A percentile compares a stretch with the other conserved stretches of the same genome.
These are phyloP conservation scores for Isoperla grammatica DNA, from an alignment of 2,888 invertebrate genomes.

Conservation along the genomic window DNA sequence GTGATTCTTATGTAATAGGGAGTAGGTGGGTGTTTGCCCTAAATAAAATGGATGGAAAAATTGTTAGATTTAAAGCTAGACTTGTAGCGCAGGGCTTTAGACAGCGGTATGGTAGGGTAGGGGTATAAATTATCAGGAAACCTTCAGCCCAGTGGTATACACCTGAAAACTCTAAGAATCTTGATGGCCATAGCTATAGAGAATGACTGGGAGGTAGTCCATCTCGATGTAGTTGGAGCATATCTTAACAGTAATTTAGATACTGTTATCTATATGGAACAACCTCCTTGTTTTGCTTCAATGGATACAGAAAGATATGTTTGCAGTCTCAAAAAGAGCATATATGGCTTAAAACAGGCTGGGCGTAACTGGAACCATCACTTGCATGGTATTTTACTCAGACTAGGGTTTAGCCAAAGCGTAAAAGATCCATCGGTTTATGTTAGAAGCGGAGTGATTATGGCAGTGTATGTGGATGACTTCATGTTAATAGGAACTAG, in stretches of 20 bases:
- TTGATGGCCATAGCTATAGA: slow-evolving; percentile 12
- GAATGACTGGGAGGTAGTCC: background rate
- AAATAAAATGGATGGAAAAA: too few relatives aligned
- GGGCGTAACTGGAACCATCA: slow-evolving; percentile 9
- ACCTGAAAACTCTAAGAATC: slow-evolving; percentile 5
- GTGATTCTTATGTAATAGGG: too few relatives aligned
- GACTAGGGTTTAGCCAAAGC: slow-evolving; percentile 4
- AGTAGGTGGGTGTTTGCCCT: too few relatives aligned
- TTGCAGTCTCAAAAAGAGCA: slow-evolving; percentile 2
- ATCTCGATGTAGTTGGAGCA: slow-evolving; percentile 11
- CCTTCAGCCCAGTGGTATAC: slow-evolving; percentile 7
- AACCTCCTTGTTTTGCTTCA: slow-evolving; percentile 4
- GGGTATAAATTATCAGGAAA: slow-evolving; percentile 12
- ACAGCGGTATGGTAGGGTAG: background rate
- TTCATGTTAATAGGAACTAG: slow-evolving; percentile 3
- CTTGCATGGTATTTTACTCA: slow-evolving; percentile 3
- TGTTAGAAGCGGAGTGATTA: too few relatives aligned
- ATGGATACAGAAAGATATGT: slow-evolving; percentile 1
- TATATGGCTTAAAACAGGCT: too few relatives aligned
- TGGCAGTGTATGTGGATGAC: slow-evolving; percentile 14
- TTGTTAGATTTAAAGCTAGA: too few relatives aligned
- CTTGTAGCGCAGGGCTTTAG: too few relatives aligned
- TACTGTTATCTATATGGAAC: too few relatives aligned
- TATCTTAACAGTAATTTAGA: slow-evolving; percentile 10
- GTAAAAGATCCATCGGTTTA: slow-evolving; percentile 5